Evolutionary conservation across 2,797 vertebrate species (phyloP).

Genomic region (Taeniopygia guttata): DNA sequence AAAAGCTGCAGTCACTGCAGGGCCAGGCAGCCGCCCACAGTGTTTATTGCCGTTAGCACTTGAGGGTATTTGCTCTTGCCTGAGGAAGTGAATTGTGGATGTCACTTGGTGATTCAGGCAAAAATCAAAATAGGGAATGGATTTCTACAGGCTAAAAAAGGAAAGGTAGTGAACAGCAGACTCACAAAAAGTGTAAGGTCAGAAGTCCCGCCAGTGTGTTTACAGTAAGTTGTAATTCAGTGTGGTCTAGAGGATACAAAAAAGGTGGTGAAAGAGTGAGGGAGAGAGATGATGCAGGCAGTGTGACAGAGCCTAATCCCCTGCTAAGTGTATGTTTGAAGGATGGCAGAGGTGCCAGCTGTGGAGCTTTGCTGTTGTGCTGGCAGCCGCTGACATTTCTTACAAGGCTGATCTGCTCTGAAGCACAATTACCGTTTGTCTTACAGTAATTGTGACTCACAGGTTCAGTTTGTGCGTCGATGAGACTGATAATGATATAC

Average conservation of each 20-base stretch:
- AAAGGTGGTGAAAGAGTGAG: background rate
- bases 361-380: background rate
- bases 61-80: constrained; percentile 24
- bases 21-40: background rate
- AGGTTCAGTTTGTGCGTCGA: background rate
- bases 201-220: background rate
- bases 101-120: background rate
- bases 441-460: background rate
- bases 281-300: background rate
- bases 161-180: background rate
- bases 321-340: background rate
- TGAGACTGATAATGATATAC: background rate
- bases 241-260: background rate
- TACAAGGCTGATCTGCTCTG: background rate
- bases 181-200: background rate
- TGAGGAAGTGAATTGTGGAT: constrained; percentile 1
- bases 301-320: background rate
- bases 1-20: background rate
- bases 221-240: background rate
- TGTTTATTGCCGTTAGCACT: constrained; percentile 22
- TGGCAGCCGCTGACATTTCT: background rate
- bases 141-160: background rate
- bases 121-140: constrained; percentile 15
- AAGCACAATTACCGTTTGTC: background rate
- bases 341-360: background rate